Evolutionary conservation across 2,797 vertebrate genomes (phyloP).

Genomic region (Catamblyrhynchus diadema): DNA sequence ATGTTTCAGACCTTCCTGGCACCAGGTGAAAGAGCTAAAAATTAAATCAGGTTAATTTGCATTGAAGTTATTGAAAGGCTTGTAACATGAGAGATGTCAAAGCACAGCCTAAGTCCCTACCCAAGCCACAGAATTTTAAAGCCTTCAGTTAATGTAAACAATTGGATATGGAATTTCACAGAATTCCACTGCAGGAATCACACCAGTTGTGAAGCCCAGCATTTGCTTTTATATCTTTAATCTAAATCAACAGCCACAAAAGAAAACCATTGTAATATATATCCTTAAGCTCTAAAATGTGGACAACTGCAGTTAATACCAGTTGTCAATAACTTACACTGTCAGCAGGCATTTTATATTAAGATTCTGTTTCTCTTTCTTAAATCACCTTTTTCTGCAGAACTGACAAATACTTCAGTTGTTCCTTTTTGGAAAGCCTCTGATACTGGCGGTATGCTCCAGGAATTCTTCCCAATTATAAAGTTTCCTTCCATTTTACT

Average conservation of each 20-base stretch:
- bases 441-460: background rate
- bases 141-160: background rate
- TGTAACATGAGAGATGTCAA: background rate
- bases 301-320: background rate
- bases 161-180: background rate
- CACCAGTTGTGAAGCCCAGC: background rate
- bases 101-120: background rate
- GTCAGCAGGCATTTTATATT: background rate
- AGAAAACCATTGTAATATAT: background rate
- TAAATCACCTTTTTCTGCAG: background rate
- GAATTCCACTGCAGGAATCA: background rate
- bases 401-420: background rate
- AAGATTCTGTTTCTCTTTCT: background rate
- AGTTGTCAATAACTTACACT: background rate
- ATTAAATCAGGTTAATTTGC: background rate
- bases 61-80: background rate
- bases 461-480: background rate
- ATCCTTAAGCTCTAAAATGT: background rate
- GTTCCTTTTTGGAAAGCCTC: background rate
- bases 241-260: background rate
- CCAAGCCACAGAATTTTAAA: background rate
- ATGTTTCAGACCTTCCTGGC: conserved; percentile 68
- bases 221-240: background rate
- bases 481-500: background rate
- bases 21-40: conserved; percentile 16